Evolutionary conservation across 2,888 invertebrate species (phyloP).

Genomic region (Sipha maydis): DNA sequence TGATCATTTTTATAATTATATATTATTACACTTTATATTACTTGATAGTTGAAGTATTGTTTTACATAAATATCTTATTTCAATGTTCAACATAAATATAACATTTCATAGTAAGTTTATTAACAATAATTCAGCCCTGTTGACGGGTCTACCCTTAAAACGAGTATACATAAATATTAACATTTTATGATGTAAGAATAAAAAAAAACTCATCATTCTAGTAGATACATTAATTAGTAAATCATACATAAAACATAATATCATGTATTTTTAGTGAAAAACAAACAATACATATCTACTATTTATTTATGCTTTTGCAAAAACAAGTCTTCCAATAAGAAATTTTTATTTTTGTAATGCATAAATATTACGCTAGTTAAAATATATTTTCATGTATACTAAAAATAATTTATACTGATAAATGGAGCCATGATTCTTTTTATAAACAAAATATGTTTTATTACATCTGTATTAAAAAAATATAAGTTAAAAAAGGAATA

Average conservation of each 20-base stretch:
- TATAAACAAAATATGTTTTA: slow-evolving; percentile 55
- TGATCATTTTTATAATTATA: slow-evolving; percentile 34
- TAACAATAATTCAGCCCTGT: slow-evolving; percentile 59
- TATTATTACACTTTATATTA: slow-evolving; percentile 46
- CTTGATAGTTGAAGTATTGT: slow-evolving; percentile 39
- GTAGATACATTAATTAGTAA: slow-evolving; percentile 22
- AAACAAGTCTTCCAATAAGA: slow-evolving; percentile 3
- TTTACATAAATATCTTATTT: slow-evolving; percentile 57
- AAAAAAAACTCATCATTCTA: slow-evolving; percentile 13
- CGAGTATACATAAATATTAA: slow-evolving; percentile 40
- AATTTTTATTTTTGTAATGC: slow-evolving; percentile 12
- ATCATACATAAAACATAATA: not conserved
- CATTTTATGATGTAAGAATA: not conserved
- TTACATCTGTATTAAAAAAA: slow-evolving; percentile 58
- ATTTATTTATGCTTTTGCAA: not conserved
- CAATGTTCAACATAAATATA: slow-evolving; percentile 52
- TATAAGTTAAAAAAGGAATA: slow-evolving; percentile 26
- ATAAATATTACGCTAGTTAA: slow-evolving; percentile 36
- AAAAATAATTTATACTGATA: slow-evolving; percentile 35
- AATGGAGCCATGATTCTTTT: slow-evolving; percentile 25
- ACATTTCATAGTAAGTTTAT: slow-evolving; percentile 47
- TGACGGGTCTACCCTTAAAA: slow-evolving; percentile 44
- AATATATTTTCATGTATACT: slow-evolving; percentile 28
- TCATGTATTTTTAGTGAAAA: not conserved
- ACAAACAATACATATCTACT: not conserved